Conservation (phyloP, 2,888 invertebrate species). For the Nomada hirtipes region DNA sequence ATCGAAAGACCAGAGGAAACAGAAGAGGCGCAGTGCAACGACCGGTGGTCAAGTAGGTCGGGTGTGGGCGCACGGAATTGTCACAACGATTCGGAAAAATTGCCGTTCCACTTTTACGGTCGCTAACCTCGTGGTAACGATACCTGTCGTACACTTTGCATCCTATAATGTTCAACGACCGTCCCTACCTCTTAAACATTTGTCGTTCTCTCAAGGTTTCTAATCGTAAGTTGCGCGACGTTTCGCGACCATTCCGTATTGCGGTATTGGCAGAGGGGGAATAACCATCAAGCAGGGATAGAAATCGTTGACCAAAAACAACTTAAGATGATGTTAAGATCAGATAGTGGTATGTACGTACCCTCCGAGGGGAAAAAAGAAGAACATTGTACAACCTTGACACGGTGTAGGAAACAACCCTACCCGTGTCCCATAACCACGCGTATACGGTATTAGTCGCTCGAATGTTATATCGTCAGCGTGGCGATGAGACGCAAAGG, state of each 20-base stretch:
- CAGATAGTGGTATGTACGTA: not conserved
- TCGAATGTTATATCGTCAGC: constrained; percentile 7
- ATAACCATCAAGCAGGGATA: no score
- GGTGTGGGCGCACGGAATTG: constrained; percentile 84
- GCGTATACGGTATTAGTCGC: constrained; percentile 27
- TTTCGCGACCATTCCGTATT: no score
- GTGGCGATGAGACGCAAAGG: not conserved
- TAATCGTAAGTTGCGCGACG: no score
- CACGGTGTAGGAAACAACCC: constrained; percentile 34
- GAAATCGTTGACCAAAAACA: not conserved
- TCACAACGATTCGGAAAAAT: constrained; percentile 83
- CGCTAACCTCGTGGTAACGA: constrained; percentile 80
- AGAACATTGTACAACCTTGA: constrained; percentile 23
- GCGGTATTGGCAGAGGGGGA: no score
- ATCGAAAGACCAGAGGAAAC: constrained; percentile 65
- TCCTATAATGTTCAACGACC: not conserved
- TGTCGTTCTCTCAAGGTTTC: no score
- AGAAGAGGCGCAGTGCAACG: constrained; percentile 77
- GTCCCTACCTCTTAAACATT: no score
- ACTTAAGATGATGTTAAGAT: constrained; percentile 7
- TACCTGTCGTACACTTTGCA: constrained; percentile 46
- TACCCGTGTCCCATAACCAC: constrained; percentile 15
- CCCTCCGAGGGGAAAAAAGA: not conserved
- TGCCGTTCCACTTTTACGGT: constrained; percentile 84
- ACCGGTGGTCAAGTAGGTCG: constrained; percentile 82